Evolutionary conservation across 2,888 invertebrate genomes (phyloP).

Genomic region (Melanostoma scalare): DNA sequence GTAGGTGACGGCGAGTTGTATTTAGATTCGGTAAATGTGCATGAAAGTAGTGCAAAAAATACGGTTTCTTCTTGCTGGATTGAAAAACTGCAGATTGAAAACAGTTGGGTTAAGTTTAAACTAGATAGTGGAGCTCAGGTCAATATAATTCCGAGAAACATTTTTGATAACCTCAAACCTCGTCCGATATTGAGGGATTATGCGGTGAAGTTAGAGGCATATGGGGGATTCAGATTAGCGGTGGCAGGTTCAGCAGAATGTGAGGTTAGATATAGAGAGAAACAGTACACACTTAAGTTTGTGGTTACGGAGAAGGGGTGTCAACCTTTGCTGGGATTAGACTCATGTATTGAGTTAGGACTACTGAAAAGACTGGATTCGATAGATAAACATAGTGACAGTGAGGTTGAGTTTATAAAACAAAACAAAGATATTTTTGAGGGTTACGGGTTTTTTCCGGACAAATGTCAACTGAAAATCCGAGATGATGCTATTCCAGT

Average conservation of each 20-base stretch:
- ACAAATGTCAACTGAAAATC: background rate
- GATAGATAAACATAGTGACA: background rate
- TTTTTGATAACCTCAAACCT: background rate
- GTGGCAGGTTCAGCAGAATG: no score
- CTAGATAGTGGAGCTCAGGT: no score
- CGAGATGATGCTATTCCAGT: background rate
- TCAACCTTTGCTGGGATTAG: background rate
- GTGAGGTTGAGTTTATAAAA: background rate
- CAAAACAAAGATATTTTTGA: conserved; percentile 2
- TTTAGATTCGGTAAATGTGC: background rate
- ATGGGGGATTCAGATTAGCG: background rate
- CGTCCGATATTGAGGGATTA: background rate
- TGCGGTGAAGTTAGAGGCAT: background rate
- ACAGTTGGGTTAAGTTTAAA: no score
- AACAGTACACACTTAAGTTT: background rate
- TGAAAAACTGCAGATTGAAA: no score
- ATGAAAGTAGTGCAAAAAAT: conserved; percentile 8
- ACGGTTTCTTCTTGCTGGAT: conserved; percentile 1
- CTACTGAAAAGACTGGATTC: background rate
- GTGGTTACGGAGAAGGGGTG: background rate
- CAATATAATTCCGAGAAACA: no score
- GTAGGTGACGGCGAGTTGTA: background rate
- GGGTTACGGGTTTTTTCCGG: background rate
- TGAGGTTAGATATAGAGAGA: background rate
- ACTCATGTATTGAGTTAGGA: background rate